These are phyloP conservation scores for Drosophila nr. fundita DNA, from an alignment of 2,888 invertebrate genomes.

Conservation along the genomic window DNA sequence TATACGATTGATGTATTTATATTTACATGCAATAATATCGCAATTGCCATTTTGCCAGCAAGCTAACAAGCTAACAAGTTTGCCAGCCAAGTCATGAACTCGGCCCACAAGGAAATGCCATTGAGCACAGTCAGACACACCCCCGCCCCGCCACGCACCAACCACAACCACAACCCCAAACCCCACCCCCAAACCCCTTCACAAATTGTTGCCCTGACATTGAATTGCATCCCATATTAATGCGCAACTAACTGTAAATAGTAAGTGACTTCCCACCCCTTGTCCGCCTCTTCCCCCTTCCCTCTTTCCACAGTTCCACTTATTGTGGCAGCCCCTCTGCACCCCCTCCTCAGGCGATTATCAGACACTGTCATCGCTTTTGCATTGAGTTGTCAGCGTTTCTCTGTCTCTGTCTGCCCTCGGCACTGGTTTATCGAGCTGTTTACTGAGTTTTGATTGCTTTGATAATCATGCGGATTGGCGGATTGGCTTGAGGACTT, in stretches of 20 bases:
- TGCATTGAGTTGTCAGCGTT: slow-evolving; percentile 25
- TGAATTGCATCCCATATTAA: slow-evolving; percentile 57
- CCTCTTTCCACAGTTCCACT: background rate
- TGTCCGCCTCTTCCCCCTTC: background rate
- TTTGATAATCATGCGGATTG: slow-evolving; percentile 5
- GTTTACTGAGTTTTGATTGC: slow-evolving; percentile 15
- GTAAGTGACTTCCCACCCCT: slow-evolving; percentile 7
- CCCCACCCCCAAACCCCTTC: background rate
- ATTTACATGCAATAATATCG: background rate
- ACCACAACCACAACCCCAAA: background rate
- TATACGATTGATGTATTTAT: slow-evolving; percentile 60
- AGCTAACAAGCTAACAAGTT: slow-evolving; percentile 31
- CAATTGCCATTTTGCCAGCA: slow-evolving; percentile 39
- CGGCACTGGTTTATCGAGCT: slow-evolving; percentile 36
- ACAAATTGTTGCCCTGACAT: slow-evolving; percentile 58
- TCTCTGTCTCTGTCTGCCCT: slow-evolving; percentile 20
- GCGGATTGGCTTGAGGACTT: background rate
- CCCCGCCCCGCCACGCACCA: no score
- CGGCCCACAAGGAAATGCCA: slow-evolving; percentile 49
- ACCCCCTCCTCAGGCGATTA: background rate
- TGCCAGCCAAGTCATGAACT: slow-evolving; percentile 47
- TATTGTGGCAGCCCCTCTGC: slow-evolving; percentile 6
- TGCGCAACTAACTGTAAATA: slow-evolving; percentile 57
- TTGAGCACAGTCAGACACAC: slow-evolving; percentile 21
- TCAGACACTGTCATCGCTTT: slow-evolving; percentile 25